A percentile compares a stretch with the other conserved stretches of the same genome.
These are phyloP conservation scores for Corynorhinus townsendii DNA, from an alignment of 2,113 vertebrate species.

Conservation along the genomic window DNA sequence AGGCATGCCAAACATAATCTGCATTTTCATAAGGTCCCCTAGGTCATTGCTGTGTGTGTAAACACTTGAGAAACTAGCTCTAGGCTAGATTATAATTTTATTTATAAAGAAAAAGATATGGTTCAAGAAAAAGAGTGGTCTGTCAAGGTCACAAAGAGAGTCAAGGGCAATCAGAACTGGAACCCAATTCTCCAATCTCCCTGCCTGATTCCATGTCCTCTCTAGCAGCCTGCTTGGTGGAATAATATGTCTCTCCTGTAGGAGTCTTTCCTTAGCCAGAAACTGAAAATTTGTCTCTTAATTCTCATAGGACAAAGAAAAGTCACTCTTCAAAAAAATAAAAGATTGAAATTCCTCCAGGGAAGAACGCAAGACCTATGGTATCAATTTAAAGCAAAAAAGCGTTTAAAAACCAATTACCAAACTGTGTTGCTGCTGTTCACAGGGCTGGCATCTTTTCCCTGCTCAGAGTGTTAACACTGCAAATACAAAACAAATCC, in stretches of 20 bases:
- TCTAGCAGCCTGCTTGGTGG: neutral
- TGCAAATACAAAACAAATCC: slow-evolving; percentile 65
- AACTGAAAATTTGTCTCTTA: slow-evolving; percentile 21
- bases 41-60: neutral
- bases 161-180: neutral
- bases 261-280: slow-evolving; percentile 1
- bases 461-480: slow-evolving; percentile 15
- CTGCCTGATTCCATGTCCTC: neutral
- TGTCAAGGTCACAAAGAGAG: neutral
- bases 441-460: slow-evolving; percentile 33
- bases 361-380: slow-evolving; percentile 17
- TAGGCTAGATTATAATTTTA: neutral
- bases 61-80: neutral
- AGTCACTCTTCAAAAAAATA: slow-evolving; percentile 43
- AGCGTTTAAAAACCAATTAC: slow-evolving; percentile 68
- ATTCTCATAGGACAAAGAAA: slow-evolving; percentile 45
- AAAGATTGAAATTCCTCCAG: slow-evolving; percentile 57
- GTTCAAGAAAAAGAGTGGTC: neutral
- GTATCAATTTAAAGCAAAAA: slow-evolving; percentile 63
- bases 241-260: neutral
- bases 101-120: neutral
- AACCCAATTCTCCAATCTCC: neutral
- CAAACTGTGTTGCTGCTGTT: slow-evolving; percentile 10
- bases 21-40: neutral
- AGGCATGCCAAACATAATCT: neutral